phyloP scores from a whole-genome alignment of 2,113 vertebrate genomes.

The Actenoides lindsayi region DNA sequence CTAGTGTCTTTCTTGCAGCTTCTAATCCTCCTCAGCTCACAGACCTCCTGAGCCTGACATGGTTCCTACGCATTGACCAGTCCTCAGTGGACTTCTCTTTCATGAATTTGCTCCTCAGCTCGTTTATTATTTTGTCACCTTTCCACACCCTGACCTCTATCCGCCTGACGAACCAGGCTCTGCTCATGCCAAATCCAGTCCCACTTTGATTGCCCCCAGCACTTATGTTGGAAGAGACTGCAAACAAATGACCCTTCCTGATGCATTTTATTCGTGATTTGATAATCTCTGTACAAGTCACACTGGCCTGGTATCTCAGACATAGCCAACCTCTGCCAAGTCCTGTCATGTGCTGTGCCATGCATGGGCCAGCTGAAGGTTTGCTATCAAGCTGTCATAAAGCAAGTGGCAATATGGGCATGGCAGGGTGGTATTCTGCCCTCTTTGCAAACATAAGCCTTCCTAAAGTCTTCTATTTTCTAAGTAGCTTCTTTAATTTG shows the following conservation, averaged over 20 bases:
- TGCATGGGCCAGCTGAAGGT: background rate
- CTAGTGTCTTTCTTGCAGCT: accelerated
- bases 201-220: accelerated
- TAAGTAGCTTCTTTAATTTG: background rate
- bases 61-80: background rate
- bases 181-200: background rate
- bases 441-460: background rate
- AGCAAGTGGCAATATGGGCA: background rate
- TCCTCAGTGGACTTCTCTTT: background rate
- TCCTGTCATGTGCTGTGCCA: accelerated
- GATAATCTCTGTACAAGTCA: background rate
- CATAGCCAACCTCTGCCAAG: accelerated
- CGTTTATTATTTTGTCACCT: background rate
- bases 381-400: accelerated
- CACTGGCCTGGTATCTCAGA: background rate
- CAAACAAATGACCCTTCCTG: background rate
- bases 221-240: background rate
- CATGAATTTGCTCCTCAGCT: background rate
- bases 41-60: background rate
- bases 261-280: background rate
- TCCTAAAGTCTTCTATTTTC: background rate
- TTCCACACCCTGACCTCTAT: background rate
- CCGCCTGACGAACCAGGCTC: background rate
- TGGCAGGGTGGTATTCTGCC: background rate
- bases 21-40: background rate